phyloP scores from a whole-genome alignment of 2,113 vertebrate genomes.

The Meriones unguiculatus region DNA sequence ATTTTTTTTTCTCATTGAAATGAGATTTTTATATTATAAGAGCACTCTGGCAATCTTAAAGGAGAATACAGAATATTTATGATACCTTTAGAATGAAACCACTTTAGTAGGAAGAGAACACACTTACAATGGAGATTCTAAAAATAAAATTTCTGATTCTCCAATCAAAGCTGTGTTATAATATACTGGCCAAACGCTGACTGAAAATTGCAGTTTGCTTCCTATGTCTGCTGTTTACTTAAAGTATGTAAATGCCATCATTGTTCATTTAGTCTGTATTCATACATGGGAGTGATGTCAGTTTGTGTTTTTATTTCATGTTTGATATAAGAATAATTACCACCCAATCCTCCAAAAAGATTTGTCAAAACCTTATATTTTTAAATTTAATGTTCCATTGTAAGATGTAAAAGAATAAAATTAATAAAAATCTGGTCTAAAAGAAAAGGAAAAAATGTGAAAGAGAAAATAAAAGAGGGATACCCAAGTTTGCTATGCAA shows the following conservation, averaged over 20 bases:
- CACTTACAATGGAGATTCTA: not conserved
- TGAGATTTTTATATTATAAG: slow-evolving; percentile 58
- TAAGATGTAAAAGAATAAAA: not conserved
- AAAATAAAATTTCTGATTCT: slow-evolving; percentile 59
- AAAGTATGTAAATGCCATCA: not conserved
- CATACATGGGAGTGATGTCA: not conserved
- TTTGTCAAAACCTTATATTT: not conserved
- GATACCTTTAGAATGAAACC: slow-evolving; percentile 31
- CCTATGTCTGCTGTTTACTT: not conserved
- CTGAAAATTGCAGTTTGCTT: not conserved
- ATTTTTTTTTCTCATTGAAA: slow-evolving; percentile 63
- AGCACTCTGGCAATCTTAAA: slow-evolving; percentile 50
- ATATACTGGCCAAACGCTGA: not conserved
- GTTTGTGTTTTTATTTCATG: slow-evolving; percentile 3
- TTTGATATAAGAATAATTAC: not conserved
- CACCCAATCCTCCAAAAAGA: not conserved
- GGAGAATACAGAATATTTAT: slow-evolving; percentile 61
- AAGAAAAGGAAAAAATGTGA: not conserved
- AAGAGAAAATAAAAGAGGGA: not conserved
- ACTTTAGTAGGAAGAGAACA: slow-evolving; percentile 47
- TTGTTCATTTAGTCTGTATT: not conserved
- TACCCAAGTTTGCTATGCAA: not conserved
- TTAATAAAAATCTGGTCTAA: not conserved
- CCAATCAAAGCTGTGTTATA: not conserved
- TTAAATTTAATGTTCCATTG: not conserved